Conservation (phyloP, 2,888 invertebrate species). For the Erebia palarica region DNA sequence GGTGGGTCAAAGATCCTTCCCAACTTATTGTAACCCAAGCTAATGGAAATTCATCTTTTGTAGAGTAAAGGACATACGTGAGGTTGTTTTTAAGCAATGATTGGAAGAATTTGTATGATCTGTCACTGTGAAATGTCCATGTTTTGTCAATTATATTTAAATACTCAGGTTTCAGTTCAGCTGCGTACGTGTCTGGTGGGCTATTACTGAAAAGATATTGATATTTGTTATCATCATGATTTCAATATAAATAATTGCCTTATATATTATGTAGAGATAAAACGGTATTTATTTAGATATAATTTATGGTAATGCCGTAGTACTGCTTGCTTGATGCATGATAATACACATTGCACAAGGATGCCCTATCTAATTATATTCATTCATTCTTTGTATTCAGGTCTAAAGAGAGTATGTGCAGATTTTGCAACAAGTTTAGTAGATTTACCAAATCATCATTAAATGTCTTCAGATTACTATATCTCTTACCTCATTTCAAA, state of each 20-base stretch:
- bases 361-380: too few relatives aligned
- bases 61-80: conserved; percentile 46
- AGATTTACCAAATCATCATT: too few relatives aligned
- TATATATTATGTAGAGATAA: too few relatives aligned
- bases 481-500: conserved; percentile 34
- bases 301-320: too few relatives aligned
- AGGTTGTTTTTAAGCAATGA: conserved; percentile 41
- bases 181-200: conserved; percentile 45
- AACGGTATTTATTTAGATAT: too few relatives aligned
- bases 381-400: too few relatives aligned
- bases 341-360: too few relatives aligned
- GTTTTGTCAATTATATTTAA: conserved; percentile 43
- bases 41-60: conserved; percentile 41
- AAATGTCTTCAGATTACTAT: too few relatives aligned
- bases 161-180: conserved; percentile 41
- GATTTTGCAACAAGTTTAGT: neutral
- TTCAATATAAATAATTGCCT: conserved; percentile 5
- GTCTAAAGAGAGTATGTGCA: neutral
- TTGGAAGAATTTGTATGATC: conserved; percentile 42
- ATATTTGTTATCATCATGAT: neutral
- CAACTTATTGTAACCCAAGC: conserved; percentile 57
- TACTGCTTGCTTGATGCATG: too few relatives aligned
- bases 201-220: conserved; percentile 33
- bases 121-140: conserved; percentile 44
- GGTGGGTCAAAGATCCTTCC: conserved; percentile 53